phyloP scores from a whole-genome alignment of 2,113 vertebrate species.

The Heptranchias perlo region DNA sequence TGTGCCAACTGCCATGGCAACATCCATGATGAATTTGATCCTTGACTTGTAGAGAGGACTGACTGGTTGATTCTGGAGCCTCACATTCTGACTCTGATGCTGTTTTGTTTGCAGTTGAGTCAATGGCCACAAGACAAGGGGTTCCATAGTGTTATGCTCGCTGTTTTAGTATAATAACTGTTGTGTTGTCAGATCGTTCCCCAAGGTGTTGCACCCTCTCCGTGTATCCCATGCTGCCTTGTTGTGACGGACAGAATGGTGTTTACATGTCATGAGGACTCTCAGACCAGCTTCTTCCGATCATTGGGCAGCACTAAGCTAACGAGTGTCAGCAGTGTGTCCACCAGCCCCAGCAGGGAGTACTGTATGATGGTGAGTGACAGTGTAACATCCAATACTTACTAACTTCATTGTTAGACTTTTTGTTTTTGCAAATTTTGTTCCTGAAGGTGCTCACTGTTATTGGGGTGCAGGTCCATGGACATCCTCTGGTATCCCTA shows the following conservation, averaged over 20 bases:
- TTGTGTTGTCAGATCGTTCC: slow-evolving; percentile 71
- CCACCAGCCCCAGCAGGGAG: slow-evolving; percentile 65
- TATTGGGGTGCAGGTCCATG: background rate
- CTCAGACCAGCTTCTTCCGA: slow-evolving; percentile 95
- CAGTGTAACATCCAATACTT: background rate
- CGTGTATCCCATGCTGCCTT: slow-evolving; percentile 87
- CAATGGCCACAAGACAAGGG: background rate
- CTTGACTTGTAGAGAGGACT: background rate
- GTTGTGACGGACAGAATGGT: slow-evolving; percentile 73
- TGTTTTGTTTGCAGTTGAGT: background rate
- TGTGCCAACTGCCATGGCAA: background rate
- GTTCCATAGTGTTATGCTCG: background rate
- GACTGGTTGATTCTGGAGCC: background rate
- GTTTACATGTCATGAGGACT: slow-evolving; percentile 91
- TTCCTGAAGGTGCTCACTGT: background rate
- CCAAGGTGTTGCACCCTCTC: slow-evolving; percentile 72
- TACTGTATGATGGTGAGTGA: slow-evolving; percentile 83
- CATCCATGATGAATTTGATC: background rate
- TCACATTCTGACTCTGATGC: background rate
- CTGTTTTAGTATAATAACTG: background rate
- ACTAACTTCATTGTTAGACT: background rate
- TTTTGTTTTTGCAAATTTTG: background rate
- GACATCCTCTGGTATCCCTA: background rate
- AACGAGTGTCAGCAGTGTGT: slow-evolving; percentile 59
- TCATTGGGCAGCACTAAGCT: slow-evolving; percentile 70